These are phyloP conservation scores for Mugil cephalus DNA, from an alignment of 2,113 vertebrate genomes.

Conservation along the genomic window DNA sequence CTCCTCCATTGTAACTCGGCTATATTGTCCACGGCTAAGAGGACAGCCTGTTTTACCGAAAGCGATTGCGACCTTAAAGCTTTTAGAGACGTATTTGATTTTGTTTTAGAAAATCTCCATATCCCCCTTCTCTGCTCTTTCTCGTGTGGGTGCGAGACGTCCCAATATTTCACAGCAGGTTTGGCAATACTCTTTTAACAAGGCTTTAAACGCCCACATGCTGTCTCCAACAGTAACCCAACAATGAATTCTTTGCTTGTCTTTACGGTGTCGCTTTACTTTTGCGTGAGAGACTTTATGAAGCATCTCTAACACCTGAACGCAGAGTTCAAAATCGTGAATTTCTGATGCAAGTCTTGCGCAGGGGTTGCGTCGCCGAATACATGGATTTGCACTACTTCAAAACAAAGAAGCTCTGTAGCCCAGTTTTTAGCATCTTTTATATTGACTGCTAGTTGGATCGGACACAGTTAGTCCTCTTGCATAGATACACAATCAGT, in stretches of 20 bases:
- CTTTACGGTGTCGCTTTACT: slow-evolving; percentile 30
- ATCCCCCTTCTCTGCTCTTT: slow-evolving; percentile 3
- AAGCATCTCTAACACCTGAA: slow-evolving; percentile 52
- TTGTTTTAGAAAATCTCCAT: slow-evolving; percentile 46
- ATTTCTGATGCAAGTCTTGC: slow-evolving; percentile 67
- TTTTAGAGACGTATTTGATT: slow-evolving; percentile 21
- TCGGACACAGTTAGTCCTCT: slow-evolving; percentile 16
- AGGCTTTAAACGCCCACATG: slow-evolving; percentile 56
- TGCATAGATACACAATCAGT: not conserved
- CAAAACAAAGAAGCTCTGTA: slow-evolving; percentile 35
- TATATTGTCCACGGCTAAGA: slow-evolving; percentile 36
- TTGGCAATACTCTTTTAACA: slow-evolving; percentile 32
- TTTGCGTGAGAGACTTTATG: slow-evolving; percentile 33
- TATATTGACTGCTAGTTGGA: slow-evolving; percentile 17
- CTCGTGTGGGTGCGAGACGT: slow-evolving; percentile 42
- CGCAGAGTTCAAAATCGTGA: slow-evolving; percentile 24
- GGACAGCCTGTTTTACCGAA: slow-evolving; percentile 19
- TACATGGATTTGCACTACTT: slow-evolving; percentile 35
- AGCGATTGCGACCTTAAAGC: slow-evolving; percentile 29
- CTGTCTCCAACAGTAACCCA: slow-evolving; percentile 28
- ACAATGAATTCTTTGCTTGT: slow-evolving; percentile 51
- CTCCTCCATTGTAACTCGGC: slow-evolving; percentile 20
- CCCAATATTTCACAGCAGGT: slow-evolving; percentile 32
- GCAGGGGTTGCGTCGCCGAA: slow-evolving; percentile 25
- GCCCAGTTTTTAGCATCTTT: slow-evolving; percentile 15